Evolutionary conservation across 2,797 vertebrate genomes (phyloP), one percentile per base, ranked within the genome.

Genomic region (Tragopan temminckii): DNA sequence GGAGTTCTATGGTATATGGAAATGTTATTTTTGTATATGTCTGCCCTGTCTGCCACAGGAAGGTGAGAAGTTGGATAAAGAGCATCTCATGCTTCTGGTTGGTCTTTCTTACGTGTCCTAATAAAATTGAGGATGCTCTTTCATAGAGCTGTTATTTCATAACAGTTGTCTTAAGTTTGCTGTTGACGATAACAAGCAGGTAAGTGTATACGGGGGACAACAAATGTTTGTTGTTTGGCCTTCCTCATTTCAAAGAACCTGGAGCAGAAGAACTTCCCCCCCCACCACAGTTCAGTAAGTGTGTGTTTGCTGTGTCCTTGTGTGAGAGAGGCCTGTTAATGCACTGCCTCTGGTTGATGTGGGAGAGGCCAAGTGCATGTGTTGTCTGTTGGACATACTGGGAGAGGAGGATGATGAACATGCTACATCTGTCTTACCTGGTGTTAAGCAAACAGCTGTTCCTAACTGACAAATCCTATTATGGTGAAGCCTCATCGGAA

Each of bases 101-200:
- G 1, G 1, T 11, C 29, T 71, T 45, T 11, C 29, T 71, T 45
- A 7, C 4, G 0, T 58, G 25, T 50, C 70, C 50, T 62, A 36
- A 25, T 20, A 40, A 48, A 53, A 58, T 27, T 9, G 13, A 83
- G 46, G 38, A 14, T 21, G 43, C 16, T 63, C 43, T 77, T 89
- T 55, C 23, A 7, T 8, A 15, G 33, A 68, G 17, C 63, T 53
- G 0, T 38, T 82, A 23, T 7, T 80, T 55, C 6, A 1, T 55
- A 68, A 5, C 12, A 23, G 36, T 25, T 40, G 29, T 18, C 42
- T 23, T 50, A 42, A 24, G 27, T 84, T 83, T 9, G 24, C 9
- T 85, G 20, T 53, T 0, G 0, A 12, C 8, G 48, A 0, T 35
- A 38, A 52, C 5, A 43, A 50, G 50, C 69, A 29, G 13, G 27